Percentiles rank a stretch among this genome's conserved stretches.
phyloP scores from a whole-genome alignment of 2,888 invertebrate genomes.

The Junonia oenone region DNA sequence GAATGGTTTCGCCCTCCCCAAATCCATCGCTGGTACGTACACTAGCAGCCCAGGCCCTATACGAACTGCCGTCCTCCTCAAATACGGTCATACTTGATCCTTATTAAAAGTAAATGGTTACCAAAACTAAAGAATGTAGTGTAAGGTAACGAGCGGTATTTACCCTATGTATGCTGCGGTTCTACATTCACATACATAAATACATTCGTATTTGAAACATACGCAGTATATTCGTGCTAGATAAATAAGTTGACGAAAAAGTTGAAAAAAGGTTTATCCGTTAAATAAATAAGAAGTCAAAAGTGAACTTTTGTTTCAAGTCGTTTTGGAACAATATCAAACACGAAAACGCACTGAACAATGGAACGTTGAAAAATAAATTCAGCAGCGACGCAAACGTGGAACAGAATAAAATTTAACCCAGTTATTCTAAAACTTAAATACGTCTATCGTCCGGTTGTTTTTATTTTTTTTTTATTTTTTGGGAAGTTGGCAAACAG shows the following conservation, averaged over 20 bases:
- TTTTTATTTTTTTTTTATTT: neutral
- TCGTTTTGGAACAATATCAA: neutral
- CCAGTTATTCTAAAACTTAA: neutral
- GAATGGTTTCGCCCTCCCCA: no score
- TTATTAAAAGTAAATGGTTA: no score
- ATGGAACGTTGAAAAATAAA: neutral
- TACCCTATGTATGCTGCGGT: no score
- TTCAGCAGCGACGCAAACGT: neutral
- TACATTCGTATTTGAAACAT: no score
- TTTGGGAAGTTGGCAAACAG: neutral
- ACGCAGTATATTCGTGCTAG: neutral
- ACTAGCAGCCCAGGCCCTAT: no score
- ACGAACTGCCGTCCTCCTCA: no score
- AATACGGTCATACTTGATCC: no score
- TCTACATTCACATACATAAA: no score
- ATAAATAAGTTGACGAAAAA: neutral
- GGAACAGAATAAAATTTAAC: neutral
- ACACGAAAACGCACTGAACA: neutral
- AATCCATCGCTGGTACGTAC: no score
- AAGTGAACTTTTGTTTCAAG: neutral
- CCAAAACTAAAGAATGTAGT: no score
- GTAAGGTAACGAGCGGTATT: no score
- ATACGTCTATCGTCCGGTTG: neutral
- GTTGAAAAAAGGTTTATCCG: neutral
- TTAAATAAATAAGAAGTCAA: neutral